Percentiles rank a stretch among this genome's conserved stretches.
Conservation (phyloP, 2,797 vertebrate species). For the Esox masquinongy region DNA sequence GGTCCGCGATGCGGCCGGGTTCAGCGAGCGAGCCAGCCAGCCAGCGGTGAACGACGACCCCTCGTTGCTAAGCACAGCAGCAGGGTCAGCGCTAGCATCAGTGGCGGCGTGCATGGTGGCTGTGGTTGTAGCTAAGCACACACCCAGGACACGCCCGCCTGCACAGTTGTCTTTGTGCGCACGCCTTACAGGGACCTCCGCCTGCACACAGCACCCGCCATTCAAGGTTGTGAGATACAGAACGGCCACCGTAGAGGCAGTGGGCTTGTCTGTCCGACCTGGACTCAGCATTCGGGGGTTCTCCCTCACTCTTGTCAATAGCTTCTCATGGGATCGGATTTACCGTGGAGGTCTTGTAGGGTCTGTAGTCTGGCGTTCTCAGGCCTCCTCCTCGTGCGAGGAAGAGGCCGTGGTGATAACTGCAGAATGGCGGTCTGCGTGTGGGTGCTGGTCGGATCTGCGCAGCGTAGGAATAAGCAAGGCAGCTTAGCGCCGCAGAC, state of each 20-base stretch:
- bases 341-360: background rate
- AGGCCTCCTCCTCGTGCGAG: background rate
- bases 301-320: background rate
- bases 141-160: slow-evolving; percentile 42
- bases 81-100: slow-evolving; percentile 56
- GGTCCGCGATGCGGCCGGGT: slow-evolving; percentile 68
- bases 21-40: slow-evolving; percentile 62
- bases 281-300: background rate
- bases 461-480: slow-evolving; percentile 97
- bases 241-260: background rate
- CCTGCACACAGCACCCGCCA: slow-evolving; percentile 83
- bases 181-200: slow-evolving; percentile 98
- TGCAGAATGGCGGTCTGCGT: slow-evolving; percentile 89
- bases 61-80: slow-evolving; percentile 70
- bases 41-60: slow-evolving; percentile 54
- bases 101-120: slow-evolving; percentile 44
- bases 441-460: slow-evolving; percentile 91
- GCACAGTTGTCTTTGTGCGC: slow-evolving; percentile 82
- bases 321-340: background rate
- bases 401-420: slow-evolving; percentile 74
- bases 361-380: background rate
- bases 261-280: too few species aligned
- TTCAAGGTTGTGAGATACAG: slow-evolving; percentile 87
- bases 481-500: slow-evolving; percentile 95
- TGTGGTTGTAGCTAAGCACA: slow-evolving; percentile 44